Conservation (phyloP, 2,113 vertebrate species). For the Mormoops blainvillei region DNA sequence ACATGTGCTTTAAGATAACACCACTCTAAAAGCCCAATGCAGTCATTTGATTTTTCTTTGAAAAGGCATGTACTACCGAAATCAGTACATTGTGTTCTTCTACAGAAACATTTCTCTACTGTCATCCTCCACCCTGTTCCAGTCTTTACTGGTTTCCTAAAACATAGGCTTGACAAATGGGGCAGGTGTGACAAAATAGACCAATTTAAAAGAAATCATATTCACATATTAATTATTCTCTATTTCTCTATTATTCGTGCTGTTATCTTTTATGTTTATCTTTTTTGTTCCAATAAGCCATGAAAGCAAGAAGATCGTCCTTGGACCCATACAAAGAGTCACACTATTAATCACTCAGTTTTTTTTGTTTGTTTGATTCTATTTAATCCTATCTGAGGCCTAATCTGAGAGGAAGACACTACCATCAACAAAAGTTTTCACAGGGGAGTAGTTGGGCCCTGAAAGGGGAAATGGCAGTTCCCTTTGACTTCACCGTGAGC, state of each 20-base stretch:
- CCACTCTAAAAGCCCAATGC: not conserved
- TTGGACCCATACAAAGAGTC: not conserved
- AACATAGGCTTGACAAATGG: not conserved
- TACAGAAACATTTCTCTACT: not conserved
- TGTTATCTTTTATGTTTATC: not conserved
- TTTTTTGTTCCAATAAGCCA: not conserved
- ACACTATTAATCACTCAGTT: not conserved
- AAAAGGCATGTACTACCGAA: not conserved
- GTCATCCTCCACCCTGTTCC: no score
- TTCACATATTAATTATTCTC: not conserved
- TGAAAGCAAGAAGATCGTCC: not conserved
- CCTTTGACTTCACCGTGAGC: not conserved
- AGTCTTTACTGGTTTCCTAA: not conserved
- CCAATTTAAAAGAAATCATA: not conserved
- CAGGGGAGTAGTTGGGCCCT: not conserved
- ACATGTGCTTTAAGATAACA: not conserved
- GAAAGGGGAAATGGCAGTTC: not conserved
- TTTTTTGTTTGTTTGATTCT: not conserved
- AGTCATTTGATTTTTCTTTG: not conserved
- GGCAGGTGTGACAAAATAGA: not conserved
- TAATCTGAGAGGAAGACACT: not conserved
- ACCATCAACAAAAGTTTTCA: not conserved
- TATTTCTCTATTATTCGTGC: not conserved
- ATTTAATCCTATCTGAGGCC: not conserved
- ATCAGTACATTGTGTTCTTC: not conserved